A percentile compares a stretch with the other conserved stretches of the same genome.
Evolutionary conservation across 1,140 invertebrate genomes (phyloP).

Genomic region (Drosophila bocki): DNA sequence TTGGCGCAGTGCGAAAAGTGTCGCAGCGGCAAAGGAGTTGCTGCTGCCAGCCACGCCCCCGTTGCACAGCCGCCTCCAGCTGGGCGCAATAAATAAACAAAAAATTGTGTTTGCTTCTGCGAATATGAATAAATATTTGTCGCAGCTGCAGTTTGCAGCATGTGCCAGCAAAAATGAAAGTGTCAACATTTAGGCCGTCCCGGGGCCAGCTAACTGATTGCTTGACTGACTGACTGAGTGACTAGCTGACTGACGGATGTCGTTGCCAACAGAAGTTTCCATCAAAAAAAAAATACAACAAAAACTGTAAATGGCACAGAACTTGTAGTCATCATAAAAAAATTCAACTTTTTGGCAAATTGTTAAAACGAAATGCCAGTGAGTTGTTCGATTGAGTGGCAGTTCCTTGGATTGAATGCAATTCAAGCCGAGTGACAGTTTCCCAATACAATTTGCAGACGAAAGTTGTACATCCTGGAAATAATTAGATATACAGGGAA

Average conservation of each 20-base stretch:
- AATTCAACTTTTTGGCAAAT: constrained; percentile 38
- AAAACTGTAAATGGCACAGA: constrained; percentile 44
- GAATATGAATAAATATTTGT: constrained; percentile 73
- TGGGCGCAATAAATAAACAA: constrained; percentile 50
- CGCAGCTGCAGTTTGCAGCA: constrained; percentile 48
- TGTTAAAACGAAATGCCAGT: constrained; percentile 61
- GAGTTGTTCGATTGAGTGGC: constrained; percentile 60
- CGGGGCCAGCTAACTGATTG: constrained; percentile 40
- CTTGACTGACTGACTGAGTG: constrained; percentile 51
- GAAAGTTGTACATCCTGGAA: background rate
- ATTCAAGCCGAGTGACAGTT: constrained; percentile 24
- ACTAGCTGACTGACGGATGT: constrained; percentile 32
- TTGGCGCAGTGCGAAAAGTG: constrained; percentile 50
- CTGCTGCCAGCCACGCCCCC: constrained; percentile 6
- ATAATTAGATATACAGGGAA: constrained; percentile 7
- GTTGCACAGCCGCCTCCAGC: background rate
- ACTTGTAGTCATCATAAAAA: constrained; percentile 34
- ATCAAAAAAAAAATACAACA: background rate
- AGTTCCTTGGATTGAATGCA: constrained; percentile 26
- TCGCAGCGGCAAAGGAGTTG: constrained; percentile 35
- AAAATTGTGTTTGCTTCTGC: constrained; percentile 50
- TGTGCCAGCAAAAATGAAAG: constrained; percentile 50
- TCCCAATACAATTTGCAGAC: constrained; percentile 23
- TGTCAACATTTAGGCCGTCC: constrained; percentile 60
- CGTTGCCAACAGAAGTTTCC: constrained; percentile 54